Percentiles rank a stretch among this genome's conserved stretches.
Conservation (phyloP, 2,888 invertebrate species). For the Drosophila niveifrons region DNA sequence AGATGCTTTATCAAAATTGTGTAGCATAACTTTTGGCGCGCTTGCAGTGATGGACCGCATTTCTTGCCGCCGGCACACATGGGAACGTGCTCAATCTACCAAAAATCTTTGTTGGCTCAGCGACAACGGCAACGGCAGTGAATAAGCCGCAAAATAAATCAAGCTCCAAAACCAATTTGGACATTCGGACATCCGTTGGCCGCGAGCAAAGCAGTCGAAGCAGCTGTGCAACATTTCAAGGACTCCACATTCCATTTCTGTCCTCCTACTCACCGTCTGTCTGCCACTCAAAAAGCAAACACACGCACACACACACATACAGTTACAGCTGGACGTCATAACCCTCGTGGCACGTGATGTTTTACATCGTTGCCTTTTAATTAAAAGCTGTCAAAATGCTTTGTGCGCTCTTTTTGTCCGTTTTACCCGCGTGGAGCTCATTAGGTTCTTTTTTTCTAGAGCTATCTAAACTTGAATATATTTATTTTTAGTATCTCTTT, state of each 20-base stretch:
- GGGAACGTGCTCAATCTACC: constrained; percentile 58
- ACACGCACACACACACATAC: constrained; percentile 19
- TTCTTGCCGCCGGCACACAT: constrained; percentile 12
- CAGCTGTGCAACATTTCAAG: constrained; percentile 58
- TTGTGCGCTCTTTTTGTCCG: constrained; percentile 45
- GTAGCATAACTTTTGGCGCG: constrained; percentile 33
- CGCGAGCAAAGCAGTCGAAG: constrained; percentile 9
- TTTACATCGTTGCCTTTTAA: constrained; percentile 67
- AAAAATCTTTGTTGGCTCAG: constrained; percentile 32
- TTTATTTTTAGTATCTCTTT: not conserved
- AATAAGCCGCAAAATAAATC: constrained; percentile 44
- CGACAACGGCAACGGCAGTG: constrained; percentile 25
- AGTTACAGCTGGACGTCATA: constrained; percentile 1
- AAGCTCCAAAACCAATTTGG: constrained; percentile 37
- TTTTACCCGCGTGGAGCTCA: constrained; percentile 35
- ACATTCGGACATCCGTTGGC: constrained; percentile 11
- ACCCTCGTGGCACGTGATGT: constrained; percentile 61
- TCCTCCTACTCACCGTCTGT: not conserved
- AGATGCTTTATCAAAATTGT: not conserved
- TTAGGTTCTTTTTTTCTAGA: constrained; percentile 28
- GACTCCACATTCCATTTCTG: constrained; percentile 32
- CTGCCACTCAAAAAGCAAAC: constrained; percentile 26
- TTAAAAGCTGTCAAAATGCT: constrained; percentile 77
- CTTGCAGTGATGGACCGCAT: not conserved
- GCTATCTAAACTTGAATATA: constrained; percentile 8